Base-by-base conservation (phyloP, 1,140 invertebrate genomes). In the Pseudomyrmex dendroicus region DNA sequence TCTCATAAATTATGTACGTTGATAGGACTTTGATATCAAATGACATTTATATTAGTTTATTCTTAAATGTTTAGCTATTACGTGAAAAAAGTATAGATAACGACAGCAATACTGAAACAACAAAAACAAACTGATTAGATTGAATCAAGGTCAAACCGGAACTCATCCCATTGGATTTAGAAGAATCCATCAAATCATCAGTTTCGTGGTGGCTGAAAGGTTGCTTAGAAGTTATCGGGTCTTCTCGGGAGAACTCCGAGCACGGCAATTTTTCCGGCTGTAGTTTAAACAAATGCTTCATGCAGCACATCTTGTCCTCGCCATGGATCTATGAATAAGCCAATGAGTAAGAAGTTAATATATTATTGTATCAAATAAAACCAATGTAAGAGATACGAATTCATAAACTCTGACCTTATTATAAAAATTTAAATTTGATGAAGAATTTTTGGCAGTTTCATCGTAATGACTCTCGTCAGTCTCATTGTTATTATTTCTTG, bases 191-290 rank as follows among this genome's bases (percentile, higher is more conserved):
- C 9, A 88, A 90, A 17, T 91, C 91, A 54, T 91, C 91, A 54
- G 93, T 92, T 63, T 93, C 90, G 64, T 89, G 92, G 25, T 90
- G 92, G 63, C 91, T 91, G 13, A 93, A 93, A 8, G 94, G 93
- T 22, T 94, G 92, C 67, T 94, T 93, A n/a, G 94, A 94, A 2
- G 93, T 93, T 93, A 94, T 93, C 5, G 94, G 85, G 66, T 94
- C 94, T 73, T 94, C 93, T 59, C 90, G 90, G 61, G 92, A 89
- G 46, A 90, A 74, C 78, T 96, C 95, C 50, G 96, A 96, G 90
- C 96, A 97, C 1, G 96, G 96, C 72, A 97, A 91, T 61, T 96
- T 93, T 62, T 96, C 96, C 1, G 95, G 93, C 46, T 96, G 96
- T 80, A 97, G 94, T 67, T 96, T 95, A 70, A 96, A 95, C 52